Conservation (phyloP, 2,797 vertebrate species). For the Champsocephalus gunnari region DNA sequence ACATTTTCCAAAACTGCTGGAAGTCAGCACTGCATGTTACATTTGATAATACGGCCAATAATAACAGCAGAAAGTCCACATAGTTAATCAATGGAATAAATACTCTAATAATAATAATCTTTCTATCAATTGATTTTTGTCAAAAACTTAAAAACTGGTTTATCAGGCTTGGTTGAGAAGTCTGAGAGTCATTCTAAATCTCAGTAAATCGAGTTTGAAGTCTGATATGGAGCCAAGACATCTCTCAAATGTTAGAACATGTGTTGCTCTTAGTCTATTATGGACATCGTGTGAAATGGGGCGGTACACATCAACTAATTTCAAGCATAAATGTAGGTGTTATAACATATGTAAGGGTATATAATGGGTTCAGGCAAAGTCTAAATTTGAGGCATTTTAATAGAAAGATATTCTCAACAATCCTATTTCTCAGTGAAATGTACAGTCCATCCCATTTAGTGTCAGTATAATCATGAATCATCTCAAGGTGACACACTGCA, state of each 20-base stretch:
- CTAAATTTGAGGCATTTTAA: background rate
- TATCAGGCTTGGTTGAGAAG: slow-evolving; percentile 3
- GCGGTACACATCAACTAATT: background rate
- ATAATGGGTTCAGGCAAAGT: background rate
- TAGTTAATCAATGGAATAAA: background rate
- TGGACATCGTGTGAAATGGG: background rate
- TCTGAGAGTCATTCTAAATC: background rate
- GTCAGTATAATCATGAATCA: background rate
- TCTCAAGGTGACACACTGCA: slow-evolving; percentile 13
- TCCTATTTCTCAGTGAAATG: background rate
- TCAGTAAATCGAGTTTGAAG: background rate
- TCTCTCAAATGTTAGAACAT: background rate
- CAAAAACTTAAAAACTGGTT: background rate
- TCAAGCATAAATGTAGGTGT: background rate
- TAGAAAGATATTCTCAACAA: background rate
- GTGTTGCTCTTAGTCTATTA: background rate
- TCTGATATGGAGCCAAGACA: background rate
- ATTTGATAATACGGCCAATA: background rate
- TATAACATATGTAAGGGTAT: too few species aligned
- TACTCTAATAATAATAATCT: background rate
- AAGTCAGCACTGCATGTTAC: background rate
- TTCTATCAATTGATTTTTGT: background rate
- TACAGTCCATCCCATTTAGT: background rate
- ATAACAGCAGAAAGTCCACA: background rate
- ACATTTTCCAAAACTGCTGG: background rate